Evolutionary conservation across 2,797 vertebrate genomes (phyloP), one percentile per base, ranked within the genome.

Genomic region (Danio jaintianensis): DNA sequence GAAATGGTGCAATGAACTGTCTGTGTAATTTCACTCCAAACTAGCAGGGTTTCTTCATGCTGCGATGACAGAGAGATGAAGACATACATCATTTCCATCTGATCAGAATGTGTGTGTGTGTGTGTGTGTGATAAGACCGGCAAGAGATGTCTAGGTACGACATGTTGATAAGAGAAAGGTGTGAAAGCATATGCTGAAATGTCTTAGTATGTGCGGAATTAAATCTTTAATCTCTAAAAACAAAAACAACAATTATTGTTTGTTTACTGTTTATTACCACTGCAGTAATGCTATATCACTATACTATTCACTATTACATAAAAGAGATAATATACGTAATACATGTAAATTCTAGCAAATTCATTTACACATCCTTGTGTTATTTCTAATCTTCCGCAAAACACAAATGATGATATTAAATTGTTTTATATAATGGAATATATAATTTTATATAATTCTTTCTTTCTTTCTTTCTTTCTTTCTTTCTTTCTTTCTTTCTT

Each of bases 1-100:
- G 83, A 82, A 86, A 78, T 75, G 47, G 69, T 75, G 83, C 81
- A 82, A 79, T 78, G 76, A 82, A 75, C 63, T 62, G 78, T 74
- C 76, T 56, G 18, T 79, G 75, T 81, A 77, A 75, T 82, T 80
- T 84, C 55, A 50, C 72, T 56, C n/a, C 38, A 76, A 75, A 76
- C 58, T 79, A 75, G 18, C 15, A 36, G 53, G 52, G 20, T 52
- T 45, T 50, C 29, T 75, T 68, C 18, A 61, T 40, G 52, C 77
- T 55, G 64, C 38, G 4, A 78, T 86, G 85, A 82, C 79, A 74
- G 68, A 82, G 81, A 82, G 76, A 55, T 80, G 76, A 62, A 82
- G 73, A 84, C 81, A 81, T 79, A 72, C 75, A 83, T 86, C 70
- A 86, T 81, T 82, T 79, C 69, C 75, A 75, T 79, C 77, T 72